Evolutionary conservation across 2,113 vertebrate genomes (phyloP).

Genomic region (Chinchilla lanigera): DNA sequence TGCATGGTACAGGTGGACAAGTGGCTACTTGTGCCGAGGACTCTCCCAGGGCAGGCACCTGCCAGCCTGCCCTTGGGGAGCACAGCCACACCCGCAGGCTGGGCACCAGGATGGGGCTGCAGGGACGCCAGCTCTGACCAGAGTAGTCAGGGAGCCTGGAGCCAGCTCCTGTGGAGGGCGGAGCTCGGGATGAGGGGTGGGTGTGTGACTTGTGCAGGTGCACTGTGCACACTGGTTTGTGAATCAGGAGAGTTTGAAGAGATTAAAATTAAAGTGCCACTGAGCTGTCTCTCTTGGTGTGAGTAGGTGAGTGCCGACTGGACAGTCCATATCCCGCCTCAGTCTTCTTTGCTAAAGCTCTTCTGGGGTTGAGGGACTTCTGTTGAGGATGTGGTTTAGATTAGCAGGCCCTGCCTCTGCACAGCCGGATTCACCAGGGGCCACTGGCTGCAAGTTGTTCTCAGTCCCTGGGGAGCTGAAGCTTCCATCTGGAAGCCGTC

Average conservation of each 20-base stretch:
- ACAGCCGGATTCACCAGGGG: not conserved
- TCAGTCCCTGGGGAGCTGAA: not conserved
- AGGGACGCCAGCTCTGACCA: rapidly evolving
- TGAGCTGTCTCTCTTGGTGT: not conserved
- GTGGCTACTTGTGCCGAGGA: not conserved
- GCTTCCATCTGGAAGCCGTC: not conserved
- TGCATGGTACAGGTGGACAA: too few relatives aligned
- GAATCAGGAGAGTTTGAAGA: not conserved
- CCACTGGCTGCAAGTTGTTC: not conserved
- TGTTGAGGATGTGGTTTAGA: slow-evolving; percentile 16
- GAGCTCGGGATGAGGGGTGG: not conserved
- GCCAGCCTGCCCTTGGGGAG: not conserved
- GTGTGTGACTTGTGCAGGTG: not conserved
- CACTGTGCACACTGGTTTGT: not conserved
- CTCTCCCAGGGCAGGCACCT: not conserved
- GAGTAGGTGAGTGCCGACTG: not conserved
- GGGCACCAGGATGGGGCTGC: not conserved
- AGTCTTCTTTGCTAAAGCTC: not conserved
- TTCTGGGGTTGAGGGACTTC: not conserved
- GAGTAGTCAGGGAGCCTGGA: not conserved
- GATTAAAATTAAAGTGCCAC: slow-evolving; percentile 28
- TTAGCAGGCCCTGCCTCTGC: not conserved
- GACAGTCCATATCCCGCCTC: not conserved
- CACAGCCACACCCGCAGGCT: not conserved
- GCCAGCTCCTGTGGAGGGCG: not conserved